Percentiles rank a stretch among this genome's conserved stretches.
phyloP scores from a whole-genome alignment of 2,113 vertebrate species.

The Tilapia sparmanii region DNA sequence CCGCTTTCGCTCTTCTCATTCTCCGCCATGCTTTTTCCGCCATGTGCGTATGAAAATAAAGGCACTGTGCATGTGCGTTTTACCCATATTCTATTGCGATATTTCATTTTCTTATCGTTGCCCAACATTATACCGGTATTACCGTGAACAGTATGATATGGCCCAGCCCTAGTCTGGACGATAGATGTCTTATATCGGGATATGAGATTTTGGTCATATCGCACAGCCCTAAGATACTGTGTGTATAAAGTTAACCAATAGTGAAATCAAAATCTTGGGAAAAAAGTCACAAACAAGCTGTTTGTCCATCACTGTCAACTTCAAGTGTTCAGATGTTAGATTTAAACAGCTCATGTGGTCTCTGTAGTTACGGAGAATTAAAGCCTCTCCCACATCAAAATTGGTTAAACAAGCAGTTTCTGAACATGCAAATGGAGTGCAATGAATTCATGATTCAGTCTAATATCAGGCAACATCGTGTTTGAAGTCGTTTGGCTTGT shows the following conservation, averaged over 20 bases:
- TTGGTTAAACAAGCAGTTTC: neutral
- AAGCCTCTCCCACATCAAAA: neutral
- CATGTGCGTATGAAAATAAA: neutral
- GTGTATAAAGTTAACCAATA: neutral
- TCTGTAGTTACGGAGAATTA: neutral
- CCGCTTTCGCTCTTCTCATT: neutral
- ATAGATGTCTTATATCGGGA: neutral
- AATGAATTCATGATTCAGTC: neutral
- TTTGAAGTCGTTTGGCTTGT: neutral
- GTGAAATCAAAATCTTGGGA: neutral
- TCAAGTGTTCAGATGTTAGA: neutral
- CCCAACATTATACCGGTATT: neutral
- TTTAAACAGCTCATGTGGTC: neutral
- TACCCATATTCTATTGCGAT: neutral
- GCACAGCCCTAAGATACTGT: neutral
- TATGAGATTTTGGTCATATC: neutral
- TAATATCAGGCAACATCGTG: neutral
- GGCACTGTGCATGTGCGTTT: accelerated
- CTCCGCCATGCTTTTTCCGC: neutral
- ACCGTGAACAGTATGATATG: accelerated
- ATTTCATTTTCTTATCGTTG: neutral
- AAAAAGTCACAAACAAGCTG: neutral
- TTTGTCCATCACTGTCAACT: neutral
- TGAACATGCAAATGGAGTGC: neutral
- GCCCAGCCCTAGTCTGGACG: neutral